phyloP scores from a whole-genome alignment of 2,888 invertebrate species.

The Kuschelorhynchus macadamiae region DNA sequence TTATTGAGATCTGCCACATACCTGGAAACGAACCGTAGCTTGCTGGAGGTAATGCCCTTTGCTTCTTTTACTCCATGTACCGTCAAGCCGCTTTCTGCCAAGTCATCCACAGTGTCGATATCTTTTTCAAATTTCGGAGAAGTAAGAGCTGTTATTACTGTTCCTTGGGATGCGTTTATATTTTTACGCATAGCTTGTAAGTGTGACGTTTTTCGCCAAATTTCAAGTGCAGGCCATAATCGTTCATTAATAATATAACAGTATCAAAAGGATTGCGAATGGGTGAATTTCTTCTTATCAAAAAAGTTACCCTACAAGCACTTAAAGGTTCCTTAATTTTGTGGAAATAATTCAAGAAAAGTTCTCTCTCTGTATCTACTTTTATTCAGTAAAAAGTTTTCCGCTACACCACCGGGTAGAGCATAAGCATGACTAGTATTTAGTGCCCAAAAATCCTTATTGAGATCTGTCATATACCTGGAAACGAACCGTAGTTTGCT shows the following conservation, averaged over 20 bases:
- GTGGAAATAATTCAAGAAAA: conserved; percentile 28
- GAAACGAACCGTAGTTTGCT: conserved; percentile 8
- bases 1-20: no score
- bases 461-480: conserved; percentile 18
- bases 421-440: conserved; percentile 15
- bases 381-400: conserved; percentile 14
- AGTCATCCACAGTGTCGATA: no score
- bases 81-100: no score
- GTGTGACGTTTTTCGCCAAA: conserved; percentile 32
- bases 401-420: not conserved
- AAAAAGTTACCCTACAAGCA: conserved; percentile 9
- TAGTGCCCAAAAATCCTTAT: conserved; percentile 11
- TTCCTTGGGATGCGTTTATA: no score
- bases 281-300: conserved; percentile 21
- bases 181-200: no score
- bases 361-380: not conserved
- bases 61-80: no score
- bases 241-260: conserved; percentile 10
- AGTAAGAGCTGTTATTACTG: no score
- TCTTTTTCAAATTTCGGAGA: no score
- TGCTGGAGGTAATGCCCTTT: no score
- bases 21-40: no score
- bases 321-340: conserved; percentile 32
- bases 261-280: conserved; percentile 1
- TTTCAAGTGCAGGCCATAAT: conserved; percentile 23